Conservation (phyloP, 2,113 vertebrate genomes). For the Pterocles gutturalis region DNA sequence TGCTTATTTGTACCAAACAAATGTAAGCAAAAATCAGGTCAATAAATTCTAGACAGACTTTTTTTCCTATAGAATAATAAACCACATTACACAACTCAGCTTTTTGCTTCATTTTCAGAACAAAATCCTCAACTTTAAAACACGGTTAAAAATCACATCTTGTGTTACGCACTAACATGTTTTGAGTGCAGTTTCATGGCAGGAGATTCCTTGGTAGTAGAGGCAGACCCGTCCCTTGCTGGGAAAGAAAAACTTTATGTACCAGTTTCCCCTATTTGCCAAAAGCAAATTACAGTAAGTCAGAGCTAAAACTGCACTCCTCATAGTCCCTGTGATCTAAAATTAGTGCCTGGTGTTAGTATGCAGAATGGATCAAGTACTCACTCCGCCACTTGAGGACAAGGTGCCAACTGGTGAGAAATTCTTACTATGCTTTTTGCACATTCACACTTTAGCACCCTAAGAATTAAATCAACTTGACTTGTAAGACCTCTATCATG, state of each 20-base stretch:
- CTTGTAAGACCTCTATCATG: background rate
- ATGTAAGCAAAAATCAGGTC: background rate
- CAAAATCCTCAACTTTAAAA: background rate
- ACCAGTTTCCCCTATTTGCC: background rate
- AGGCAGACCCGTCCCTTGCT: background rate
- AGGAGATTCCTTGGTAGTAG: background rate
- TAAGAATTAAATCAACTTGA: background rate
- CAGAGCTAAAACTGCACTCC: background rate
- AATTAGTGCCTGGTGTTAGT: constrained; percentile 54
- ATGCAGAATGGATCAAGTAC: constrained; percentile 33
- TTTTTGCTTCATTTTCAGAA: background rate
- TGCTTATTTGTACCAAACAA: background rate
- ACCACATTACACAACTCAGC: background rate
- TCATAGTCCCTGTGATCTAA: background rate
- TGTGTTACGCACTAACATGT: background rate
- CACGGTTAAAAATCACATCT: background rate
- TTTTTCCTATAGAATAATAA: background rate
- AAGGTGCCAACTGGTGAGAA: constrained; percentile 52
- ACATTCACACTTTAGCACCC: constrained; percentile 55
- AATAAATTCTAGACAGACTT: background rate
- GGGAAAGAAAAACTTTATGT: background rate
- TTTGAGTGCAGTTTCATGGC: background rate
- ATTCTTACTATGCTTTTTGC: constrained; percentile 54
- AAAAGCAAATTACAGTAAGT: background rate
- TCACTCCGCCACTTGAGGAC: background rate